Base-by-base conservation (phyloP, 2,113 vertebrate species). In the Callopanchax toddi region DNA sequence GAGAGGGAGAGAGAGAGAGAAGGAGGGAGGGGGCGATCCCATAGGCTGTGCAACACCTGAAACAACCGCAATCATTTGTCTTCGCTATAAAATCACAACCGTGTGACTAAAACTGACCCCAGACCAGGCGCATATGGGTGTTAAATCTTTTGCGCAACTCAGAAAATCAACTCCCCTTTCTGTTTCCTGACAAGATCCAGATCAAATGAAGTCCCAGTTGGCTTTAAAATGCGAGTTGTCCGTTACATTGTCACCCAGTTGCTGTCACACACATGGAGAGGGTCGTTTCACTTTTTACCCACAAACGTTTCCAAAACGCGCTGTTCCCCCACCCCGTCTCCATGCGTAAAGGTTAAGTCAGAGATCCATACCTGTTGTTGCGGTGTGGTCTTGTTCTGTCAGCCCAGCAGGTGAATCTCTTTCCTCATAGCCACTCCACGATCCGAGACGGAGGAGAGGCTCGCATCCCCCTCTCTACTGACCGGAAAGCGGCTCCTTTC, bases 361-460 rank as follows among this genome's bases (percentile, higher is more conserved):
- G 39, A 36, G 63, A 45, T 43, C 65, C 49, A 42, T 91, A 92
- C 91, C 91, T 92, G 91, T 91, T 90, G 89, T 83, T 75, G 87
- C 79, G 79, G 85, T 86, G 89, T 83, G 84, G 52, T 86, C 70
- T 65, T 59, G 70, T 89, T 87, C 67, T 56, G 67, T 92, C 82
- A 91, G 74, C 82, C 86, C 89, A 74, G 87, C 71, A 84, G 72
- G 79, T 82, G 74, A 82, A 82, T 70, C 67, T 84, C 75, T 73
- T 70, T 87, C 89, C 85, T 91, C 91, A 91, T 91, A 76, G 83
- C 87, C 85, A 66, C 83, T 85, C 68, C 82, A 67, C 86, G 82
- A 78, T 79, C 80, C 84, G 82, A 89, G 71, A 85, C 78, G 74
- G 64, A 70, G 77, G 74, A 76, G 66, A 81, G 74, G 69, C 78